Conservation (phyloP, 2,113 vertebrate genomes). For the Galbula dea region DNA sequence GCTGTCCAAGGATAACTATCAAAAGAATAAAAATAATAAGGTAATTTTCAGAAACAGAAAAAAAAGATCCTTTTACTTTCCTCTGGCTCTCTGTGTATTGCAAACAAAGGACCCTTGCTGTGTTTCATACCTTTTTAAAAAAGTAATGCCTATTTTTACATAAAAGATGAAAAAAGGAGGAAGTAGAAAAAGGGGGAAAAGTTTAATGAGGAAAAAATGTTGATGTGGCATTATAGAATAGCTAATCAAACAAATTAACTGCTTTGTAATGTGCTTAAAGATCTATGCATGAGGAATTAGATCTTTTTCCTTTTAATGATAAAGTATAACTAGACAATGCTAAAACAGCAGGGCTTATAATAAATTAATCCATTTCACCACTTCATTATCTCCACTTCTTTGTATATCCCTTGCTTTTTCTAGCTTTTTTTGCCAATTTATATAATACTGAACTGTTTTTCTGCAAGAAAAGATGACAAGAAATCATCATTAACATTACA, state of each 20-base stretch:
- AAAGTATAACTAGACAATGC: not conserved
- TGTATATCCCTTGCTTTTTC: not conserved
- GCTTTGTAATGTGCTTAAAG: not conserved
- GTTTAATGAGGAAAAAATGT: not conserved
- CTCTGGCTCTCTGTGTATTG: not conserved
- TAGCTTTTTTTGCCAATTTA: not conserved
- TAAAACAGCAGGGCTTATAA: not conserved
- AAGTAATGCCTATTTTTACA: not conserved
- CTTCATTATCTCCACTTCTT: not conserved
- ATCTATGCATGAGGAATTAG: not conserved
- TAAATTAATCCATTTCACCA: not conserved
- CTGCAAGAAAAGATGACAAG: not conserved
- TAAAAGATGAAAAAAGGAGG: not conserved
- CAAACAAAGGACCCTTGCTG: not conserved
- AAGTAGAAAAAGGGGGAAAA: not conserved
- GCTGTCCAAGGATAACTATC: not conserved
- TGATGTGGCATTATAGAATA: not conserved
- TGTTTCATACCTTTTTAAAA: not conserved
- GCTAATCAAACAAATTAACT: not conserved
- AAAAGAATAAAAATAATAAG: not conserved
- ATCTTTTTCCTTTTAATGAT: not conserved
- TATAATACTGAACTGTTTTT: not conserved
- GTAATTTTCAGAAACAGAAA: not conserved
- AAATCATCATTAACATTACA: not conserved
- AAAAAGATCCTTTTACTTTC: not conserved